These are phyloP conservation scores for Ornithoptera priamus DNA, from an alignment of 2,888 invertebrate genomes.

Conservation along the genomic window DNA sequence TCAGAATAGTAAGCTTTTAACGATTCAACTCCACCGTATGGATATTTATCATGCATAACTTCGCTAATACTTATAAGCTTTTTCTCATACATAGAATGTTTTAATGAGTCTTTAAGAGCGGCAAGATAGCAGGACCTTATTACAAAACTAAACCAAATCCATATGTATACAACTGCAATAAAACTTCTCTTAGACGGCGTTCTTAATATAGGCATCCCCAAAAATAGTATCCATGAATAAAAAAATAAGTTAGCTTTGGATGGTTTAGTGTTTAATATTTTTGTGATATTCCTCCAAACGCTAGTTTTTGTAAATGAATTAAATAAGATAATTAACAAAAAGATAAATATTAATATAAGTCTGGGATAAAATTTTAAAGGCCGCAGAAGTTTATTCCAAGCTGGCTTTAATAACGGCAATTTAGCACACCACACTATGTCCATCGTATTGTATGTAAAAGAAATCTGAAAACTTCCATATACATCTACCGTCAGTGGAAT, in stretches of 20 bases:
- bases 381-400: slow-evolving; percentile 55
- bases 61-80: slow-evolving; percentile 43
- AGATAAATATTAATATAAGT: slow-evolving; percentile 44
- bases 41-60: slow-evolving; percentile 39
- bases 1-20: slow-evolving; percentile 50
- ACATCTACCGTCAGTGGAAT: slow-evolving; percentile 47
- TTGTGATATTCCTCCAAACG: slow-evolving; percentile 40
- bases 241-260: slow-evolving; percentile 50
- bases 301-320: slow-evolving; percentile 43
- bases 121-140: slow-evolving; percentile 58
- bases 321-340: slow-evolving; percentile 45
- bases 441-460: slow-evolving; percentile 53
- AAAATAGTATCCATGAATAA: slow-evolving; percentile 54
- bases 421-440: slow-evolving; percentile 57
- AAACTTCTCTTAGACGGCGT: slow-evolving; percentile 44
- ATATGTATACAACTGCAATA: slow-evolving; percentile 44
- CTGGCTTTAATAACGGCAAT: slow-evolving; percentile 43
- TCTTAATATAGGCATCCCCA: slow-evolving; percentile 49
- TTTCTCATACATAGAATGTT: slow-evolving; percentile 42
- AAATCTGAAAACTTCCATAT: slow-evolving; percentile 58
- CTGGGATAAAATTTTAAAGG: slow-evolving; percentile 48
- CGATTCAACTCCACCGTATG: slow-evolving; percentile 49
- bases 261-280: slow-evolving; percentile 39
- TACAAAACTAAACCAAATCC: slow-evolving; percentile 57
- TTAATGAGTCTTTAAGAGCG: slow-evolving; percentile 49